Evolutionary conservation across 2,888 invertebrate genomes (phyloP), one percentile per base, ranked within the genome.

Genomic region (Conus canariensis): DNA sequence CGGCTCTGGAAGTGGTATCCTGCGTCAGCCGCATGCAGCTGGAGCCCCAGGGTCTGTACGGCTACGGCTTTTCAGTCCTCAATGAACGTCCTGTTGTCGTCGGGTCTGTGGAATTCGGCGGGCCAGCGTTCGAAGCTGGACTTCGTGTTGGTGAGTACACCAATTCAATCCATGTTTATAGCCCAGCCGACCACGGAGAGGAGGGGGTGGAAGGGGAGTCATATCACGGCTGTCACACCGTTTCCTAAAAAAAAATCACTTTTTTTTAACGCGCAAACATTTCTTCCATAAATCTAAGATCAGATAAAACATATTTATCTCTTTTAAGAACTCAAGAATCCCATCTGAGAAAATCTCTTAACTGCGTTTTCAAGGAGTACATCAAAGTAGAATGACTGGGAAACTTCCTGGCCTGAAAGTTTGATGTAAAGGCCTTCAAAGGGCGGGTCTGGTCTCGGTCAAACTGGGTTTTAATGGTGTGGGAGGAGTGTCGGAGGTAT

Each of bases 1-100:
- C 96, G 1, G 94, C 94, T 14, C 90, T 96, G 5, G 95, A 95
- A n/a, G 95, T 96, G 9, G 95, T 95, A 16, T 94, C 96, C 1
- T 92, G 95, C 30, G 90, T 95, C 10, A 93, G 95, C 60, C 92
- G 94, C 22, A 22, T 86, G 59, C 92, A 95, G 45, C 93, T 95
- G 82, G 90, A 95, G 19, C 90, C 92, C 7, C 94, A 94, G 8
- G 90, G 92, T 4, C 86, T 92, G 70, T 90, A 91, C 0, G 95
- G 96, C 0, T 95, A 94, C 87, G 96, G 96, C 0, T 93, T 96
- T 90, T 93, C 92, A 25, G 91, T 95, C 9, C 90, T 90, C 22
- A 95, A 95, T n/a, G 92, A 93, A 25, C 92, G 92, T 64, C 96
- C 96, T 9, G 93, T 95, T n/a, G 90, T 92, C 16, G 94, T 96